Percentiles rank a stretch among this genome's conserved stretches.
Evolutionary conservation across 37 sponge, comb jelly and placozoan species (phyloP).

Genomic region (Aphrocallistes beatrix): DNA sequence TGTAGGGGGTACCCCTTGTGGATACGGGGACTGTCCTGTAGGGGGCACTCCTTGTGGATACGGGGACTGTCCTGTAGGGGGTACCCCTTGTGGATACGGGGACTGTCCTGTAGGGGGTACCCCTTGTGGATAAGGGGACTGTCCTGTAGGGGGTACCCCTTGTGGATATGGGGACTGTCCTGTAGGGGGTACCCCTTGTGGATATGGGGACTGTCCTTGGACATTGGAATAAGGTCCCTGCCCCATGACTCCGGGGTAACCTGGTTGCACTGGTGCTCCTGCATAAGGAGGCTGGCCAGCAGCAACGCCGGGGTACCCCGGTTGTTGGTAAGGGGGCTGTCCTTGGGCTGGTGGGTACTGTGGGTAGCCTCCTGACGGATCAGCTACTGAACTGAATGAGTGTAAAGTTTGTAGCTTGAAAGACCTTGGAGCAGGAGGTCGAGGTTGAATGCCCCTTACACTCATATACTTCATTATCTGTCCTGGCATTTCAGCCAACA

Average conservation of each 20-base stretch:
- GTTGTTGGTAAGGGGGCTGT: neutral
- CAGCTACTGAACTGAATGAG: neutral
- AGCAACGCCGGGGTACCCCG: no score
- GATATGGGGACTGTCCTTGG: no score
- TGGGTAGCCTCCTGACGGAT: neutral
- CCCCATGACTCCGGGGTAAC: neutral
- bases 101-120: no score
- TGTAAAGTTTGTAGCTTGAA: neutral
- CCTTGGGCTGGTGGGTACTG: neutral
- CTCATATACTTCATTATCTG: conserved; percentile 60
- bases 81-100: no score
- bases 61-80: no score
- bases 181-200: no score
- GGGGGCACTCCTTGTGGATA: no score
- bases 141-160: no score
- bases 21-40: no score
- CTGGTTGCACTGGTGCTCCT: neutral
- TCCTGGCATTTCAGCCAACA: conserved; percentile 73
- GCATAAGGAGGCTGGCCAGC: neutral
- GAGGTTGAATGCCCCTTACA: conserved; percentile 39
- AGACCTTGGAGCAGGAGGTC: conserved; percentile 37
- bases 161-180: no score
- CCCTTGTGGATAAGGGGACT: no score
- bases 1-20: no score
- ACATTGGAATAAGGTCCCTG: neutral